These are phyloP conservation scores for Festucalex cinctus DNA, from an alignment of 2,113 vertebrate species.

Conservation along the genomic window DNA sequence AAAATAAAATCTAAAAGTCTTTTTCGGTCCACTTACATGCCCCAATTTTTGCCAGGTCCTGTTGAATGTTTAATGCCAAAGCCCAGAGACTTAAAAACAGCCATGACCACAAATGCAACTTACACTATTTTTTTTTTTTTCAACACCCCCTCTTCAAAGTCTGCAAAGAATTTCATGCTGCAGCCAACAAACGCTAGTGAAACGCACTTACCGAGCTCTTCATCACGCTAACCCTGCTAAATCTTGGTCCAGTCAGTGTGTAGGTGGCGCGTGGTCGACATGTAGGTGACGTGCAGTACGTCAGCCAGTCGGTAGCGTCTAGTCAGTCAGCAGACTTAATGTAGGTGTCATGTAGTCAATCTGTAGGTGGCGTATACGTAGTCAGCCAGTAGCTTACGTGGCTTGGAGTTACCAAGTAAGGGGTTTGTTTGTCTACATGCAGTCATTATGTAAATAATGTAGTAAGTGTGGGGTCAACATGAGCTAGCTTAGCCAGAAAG, in stretches of 20 bases:
- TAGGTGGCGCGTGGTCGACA: neutral
- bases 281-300: neutral
- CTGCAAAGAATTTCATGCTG: slow-evolving; percentile 14
- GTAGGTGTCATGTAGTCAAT: neutral
- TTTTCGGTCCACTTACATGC: neutral
- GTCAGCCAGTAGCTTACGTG: neutral
- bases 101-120: slow-evolving; percentile 10
- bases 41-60: neutral
- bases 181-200: slow-evolving; percentile 3
- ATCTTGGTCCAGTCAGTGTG: neutral
- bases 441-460: too few species aligned
- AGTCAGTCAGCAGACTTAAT: neutral
- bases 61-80: slow-evolving; percentile 26
- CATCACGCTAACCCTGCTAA: neutral
- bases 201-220: neutral
- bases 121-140: neutral
- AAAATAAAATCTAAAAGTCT: neutral
- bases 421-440: too few species aligned
- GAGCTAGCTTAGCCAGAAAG: too few species aligned
- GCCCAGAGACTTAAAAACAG: slow-evolving; percentile 21
- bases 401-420: too few species aligned
- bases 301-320: neutral
- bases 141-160: slow-evolving; percentile 15
- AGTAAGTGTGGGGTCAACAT: too few species aligned
- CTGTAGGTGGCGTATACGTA: neutral